These are phyloP conservation scores for Stenoptilia bipunctidactyla DNA, from an alignment of 2,888 invertebrate genomes.

Conservation along the genomic window DNA sequence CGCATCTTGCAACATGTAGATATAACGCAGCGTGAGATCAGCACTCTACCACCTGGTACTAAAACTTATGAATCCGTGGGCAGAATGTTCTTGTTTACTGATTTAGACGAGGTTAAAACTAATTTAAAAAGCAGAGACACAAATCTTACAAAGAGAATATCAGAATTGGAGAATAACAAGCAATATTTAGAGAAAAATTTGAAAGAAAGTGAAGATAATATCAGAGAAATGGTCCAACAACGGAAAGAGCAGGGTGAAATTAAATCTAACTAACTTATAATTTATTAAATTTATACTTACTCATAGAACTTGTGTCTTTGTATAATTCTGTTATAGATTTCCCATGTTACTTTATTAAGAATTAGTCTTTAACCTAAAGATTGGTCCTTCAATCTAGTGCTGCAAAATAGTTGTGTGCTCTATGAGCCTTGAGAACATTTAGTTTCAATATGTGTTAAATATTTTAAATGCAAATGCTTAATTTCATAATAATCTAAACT, in stretches of 20 bases:
- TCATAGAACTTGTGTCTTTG: too few species aligned
- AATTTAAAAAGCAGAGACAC: conserved; percentile 73
- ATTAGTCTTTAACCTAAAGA: too few species aligned
- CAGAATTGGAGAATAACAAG: conserved; percentile 80
- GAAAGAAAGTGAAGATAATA: conserved; percentile 87
- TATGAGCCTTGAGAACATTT: too few species aligned
- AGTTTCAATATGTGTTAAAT: too few species aligned
- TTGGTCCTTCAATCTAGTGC: too few species aligned
- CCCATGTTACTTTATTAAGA: too few species aligned
- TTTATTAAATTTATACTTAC: too few species aligned
- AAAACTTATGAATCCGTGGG: conserved; percentile 87
- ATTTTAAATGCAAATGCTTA: too few species aligned
- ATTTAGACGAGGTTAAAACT: conserved; percentile 73
- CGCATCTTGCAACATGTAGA: conserved; percentile 78
- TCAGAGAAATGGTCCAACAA: conserved; percentile 85
- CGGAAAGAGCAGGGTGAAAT: conserved; percentile 61
- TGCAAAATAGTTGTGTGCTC: too few species aligned
- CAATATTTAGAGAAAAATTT: conserved; percentile 84
- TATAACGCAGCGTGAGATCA: conserved; percentile 77
- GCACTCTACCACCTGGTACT: conserved; percentile 72
- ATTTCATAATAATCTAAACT: too few species aligned
- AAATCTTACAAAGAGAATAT: conserved; percentile 75
- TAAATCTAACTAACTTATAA: conserved; percentile 24
- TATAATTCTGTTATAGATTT: too few species aligned
- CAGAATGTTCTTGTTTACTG: conserved; percentile 84